Base-by-base conservation (phyloP, 2,888 invertebrate genomes). In the Leuctra nigra region DNA sequence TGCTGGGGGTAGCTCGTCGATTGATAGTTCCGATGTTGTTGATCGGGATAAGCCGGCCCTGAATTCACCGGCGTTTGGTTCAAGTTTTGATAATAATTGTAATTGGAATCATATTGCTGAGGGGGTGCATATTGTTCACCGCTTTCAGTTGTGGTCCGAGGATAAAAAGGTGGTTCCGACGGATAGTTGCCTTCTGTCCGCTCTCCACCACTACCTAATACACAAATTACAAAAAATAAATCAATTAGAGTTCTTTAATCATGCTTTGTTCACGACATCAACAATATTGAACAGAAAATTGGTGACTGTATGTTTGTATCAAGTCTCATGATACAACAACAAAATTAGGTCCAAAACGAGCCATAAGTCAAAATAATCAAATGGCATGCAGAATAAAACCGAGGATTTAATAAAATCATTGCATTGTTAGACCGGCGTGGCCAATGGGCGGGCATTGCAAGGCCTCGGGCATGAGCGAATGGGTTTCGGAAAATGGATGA, bases 391-490 rank as follows among this genome's bases (percentile, higher is more conserved):
- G n/a, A n/a, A n/a, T n/a, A n/a, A n/a, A n/a, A n/a, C n/a, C n/a
- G n/a, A n/a, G n/a, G n/a, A n/a, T n/a, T n/a, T n/a, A n/a, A n/a
- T n/a, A n/a, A n/a, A n/a, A n/a, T n/a, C n/a, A n/a, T n/a, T n/a
- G n/a, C n/a, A n/a, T n/a, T n/a, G n/a, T n/a, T n/a, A n/a, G 22
- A 56, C 59, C 59, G 59, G 59, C 59, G 54, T 59, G 54, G 25
- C 50, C 44, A 25, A 20, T 41, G n/a, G 16, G 38, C 16, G 38
- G 38, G n/a, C 38, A n/a, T 29, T 7, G 29, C 29, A 29, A 6
- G 41, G 41, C 41, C 41, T 41, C 41, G 29, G 20, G 36, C 36
- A 55, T 35, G 20, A 18, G 46, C 29, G 22, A 48, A 44, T 23
- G 53, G 55, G 25, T 50, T 58, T 52, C 44, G 46, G n/a, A 52